Evolutionary conservation across 30 jellyfish, hydroid and myxozoan species (phyloP), one percentile per base, ranked within the genome.

Genomic region (Phacellophora camtschatica): DNA sequence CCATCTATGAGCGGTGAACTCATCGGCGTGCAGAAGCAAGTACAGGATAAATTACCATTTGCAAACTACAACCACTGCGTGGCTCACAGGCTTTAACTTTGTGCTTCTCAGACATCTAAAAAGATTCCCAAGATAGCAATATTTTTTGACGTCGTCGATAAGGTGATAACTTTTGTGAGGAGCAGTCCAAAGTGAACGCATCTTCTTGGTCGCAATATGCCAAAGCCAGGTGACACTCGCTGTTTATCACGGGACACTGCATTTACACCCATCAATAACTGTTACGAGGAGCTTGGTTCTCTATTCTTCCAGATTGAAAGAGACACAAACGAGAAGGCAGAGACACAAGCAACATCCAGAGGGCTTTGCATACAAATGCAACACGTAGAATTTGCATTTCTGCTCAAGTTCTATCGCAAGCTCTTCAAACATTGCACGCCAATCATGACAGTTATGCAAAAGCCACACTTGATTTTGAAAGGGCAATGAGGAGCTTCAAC

Each of bases 101-200:
- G 41, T 30, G 71, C 64, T 49, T 49, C 64, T 42, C 71, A 22
- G 25, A 53, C 67, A 9, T 19, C 67, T 9, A 53, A 19, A 19
- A 53, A 53, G 25, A 53, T 19, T 19, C 67, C 67, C 13, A 53
- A 19, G 67, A 53, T 53, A 12, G 15, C 25, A 19, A 53, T 9
- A 53, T 61, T 61, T 61, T 61, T 61, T 61, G 63, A 61, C 76
- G 28, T 7, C 22, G 23, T 61, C 18, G 76, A 32, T 20, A 61
- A 39, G 23, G 56, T 65, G 29, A 35, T 65, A 22, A n/a, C 61
- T 10, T 65, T 29, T 65, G 19, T 69, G n/a, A 45, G 83, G 46
- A 69, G 82, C 82, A 66, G 83, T 31, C 83, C 83, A 8, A 37
- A 37, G 42, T 74, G 74, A 8, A 69, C 83, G 10, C 83, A 69